These are phyloP conservation scores for Amphilophus citrinellus DNA, from an alignment of 2,113 vertebrate species.

Conservation along the genomic window DNA sequence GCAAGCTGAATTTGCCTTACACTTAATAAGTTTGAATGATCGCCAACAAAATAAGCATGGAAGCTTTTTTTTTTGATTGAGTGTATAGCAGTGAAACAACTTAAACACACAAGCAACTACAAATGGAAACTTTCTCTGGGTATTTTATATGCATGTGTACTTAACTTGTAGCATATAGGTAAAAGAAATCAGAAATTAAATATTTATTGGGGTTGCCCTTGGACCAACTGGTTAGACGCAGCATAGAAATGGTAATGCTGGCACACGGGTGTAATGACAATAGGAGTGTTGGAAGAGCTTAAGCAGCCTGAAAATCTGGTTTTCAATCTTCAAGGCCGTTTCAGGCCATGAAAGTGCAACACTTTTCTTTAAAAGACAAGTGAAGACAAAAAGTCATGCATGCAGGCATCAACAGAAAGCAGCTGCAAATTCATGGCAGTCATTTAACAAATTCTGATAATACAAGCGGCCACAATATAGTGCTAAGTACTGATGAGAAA, in stretches of 20 bases:
- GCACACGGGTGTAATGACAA: background rate
- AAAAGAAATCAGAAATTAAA: background rate
- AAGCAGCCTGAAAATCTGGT: slow-evolving; percentile 54
- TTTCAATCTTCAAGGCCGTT: background rate
- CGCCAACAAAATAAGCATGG: background rate
- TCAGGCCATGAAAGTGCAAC: background rate
- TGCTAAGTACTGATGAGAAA: background rate
- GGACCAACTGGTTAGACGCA: background rate
- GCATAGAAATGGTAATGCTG: background rate
- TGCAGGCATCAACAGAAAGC: background rate
- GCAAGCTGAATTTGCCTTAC: background rate
- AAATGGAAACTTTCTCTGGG: background rate
- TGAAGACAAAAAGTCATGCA: background rate
- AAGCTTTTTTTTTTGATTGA: background rate
- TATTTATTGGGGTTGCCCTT: background rate
- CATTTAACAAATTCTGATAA: background rate
- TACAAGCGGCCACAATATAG: background rate
- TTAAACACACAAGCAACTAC: background rate
- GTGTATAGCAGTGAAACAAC: background rate
- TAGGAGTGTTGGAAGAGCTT: background rate
- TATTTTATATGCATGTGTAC: background rate
- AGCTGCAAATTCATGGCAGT: background rate
- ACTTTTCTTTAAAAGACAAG: background rate
- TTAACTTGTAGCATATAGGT: background rate
- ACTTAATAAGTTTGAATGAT: background rate